Conservation (phyloP, 2,797 vertebrate genomes). For the Mycteria americana region DNA sequence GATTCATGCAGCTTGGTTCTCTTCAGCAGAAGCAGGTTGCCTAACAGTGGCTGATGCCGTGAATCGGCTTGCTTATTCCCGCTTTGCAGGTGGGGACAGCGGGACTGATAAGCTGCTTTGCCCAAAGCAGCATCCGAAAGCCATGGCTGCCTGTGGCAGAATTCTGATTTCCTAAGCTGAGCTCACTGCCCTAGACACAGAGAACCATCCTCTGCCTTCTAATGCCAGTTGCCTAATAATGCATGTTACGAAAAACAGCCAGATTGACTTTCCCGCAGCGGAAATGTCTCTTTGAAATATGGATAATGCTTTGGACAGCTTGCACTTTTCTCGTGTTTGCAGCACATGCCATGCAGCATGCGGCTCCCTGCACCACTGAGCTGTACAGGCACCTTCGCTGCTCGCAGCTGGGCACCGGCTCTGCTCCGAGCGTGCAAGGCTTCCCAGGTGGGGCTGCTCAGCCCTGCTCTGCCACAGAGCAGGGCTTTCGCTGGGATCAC, state of each 20-base stretch:
- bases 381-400: background rate
- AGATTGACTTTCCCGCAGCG: background rate
- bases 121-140: background rate
- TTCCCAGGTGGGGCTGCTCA: background rate
- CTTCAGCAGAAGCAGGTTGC: background rate
- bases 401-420: background rate
- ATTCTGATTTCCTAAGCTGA: background rate
- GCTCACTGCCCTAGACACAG: background rate
- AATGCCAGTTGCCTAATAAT: background rate
- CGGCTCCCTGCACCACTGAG: background rate
- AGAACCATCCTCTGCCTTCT: background rate
- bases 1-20: background rate
- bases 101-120: background rate
- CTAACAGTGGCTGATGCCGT: background rate
- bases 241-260: background rate
- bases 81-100: background rate
- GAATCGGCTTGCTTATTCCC: background rate
- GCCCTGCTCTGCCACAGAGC: background rate
- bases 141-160: background rate
- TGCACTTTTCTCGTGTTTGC: background rate
- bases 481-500: too few species aligned
- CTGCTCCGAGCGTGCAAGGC: background rate
- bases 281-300: background rate
- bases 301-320: background rate
- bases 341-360: background rate